Percentiles rank a stretch among this genome's conserved stretches.
Conservation (phyloP, 1,140 invertebrate species). For the Stratiolaelaps scimitus region DNA sequence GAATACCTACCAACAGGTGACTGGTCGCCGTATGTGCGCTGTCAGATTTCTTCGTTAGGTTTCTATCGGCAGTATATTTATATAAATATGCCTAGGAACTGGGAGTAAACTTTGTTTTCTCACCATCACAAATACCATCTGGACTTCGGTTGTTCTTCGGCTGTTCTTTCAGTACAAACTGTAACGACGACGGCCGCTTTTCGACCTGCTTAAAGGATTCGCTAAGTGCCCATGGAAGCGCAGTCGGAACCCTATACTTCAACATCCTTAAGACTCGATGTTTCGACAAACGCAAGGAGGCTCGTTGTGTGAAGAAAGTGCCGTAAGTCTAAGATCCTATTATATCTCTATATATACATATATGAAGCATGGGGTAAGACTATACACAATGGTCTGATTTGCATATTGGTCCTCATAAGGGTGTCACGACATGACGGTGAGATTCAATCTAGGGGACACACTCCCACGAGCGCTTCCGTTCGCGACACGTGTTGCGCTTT, state of each 20-base stretch:
- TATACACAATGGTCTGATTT: no score
- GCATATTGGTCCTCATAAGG: no score
- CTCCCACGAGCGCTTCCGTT: no score
- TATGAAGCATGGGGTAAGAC: no score
- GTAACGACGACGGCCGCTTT: conserved; percentile 55
- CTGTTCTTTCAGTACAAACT: conserved; percentile 48
- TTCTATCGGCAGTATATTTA: conserved; percentile 20
- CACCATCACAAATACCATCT: neutral
- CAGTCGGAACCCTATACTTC: conserved; percentile 56
- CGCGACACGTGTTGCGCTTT: no score
- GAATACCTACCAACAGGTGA: no score
- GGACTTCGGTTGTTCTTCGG: conserved; percentile 22
- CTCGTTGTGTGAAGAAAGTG: neutral
- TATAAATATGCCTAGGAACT: conserved; percentile 6
- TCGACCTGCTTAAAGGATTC: conserved; percentile 50
- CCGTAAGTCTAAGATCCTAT: conserved; percentile 9
- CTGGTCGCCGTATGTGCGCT: conserved; percentile 29
- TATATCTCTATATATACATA: no score
- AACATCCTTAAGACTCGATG: conserved; percentile 52
- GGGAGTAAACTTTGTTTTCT: conserved; percentile 28
- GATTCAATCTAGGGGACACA: no score
- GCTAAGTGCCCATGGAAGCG: conserved; percentile 42
- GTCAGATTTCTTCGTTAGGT: conserved; percentile 11
- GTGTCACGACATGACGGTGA: no score
- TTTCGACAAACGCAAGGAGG: conserved; percentile 41